These are phyloP conservation scores for Zaprionus lineosus DNA, from an alignment of 2,888 invertebrate species.

Conservation along the genomic window DNA sequence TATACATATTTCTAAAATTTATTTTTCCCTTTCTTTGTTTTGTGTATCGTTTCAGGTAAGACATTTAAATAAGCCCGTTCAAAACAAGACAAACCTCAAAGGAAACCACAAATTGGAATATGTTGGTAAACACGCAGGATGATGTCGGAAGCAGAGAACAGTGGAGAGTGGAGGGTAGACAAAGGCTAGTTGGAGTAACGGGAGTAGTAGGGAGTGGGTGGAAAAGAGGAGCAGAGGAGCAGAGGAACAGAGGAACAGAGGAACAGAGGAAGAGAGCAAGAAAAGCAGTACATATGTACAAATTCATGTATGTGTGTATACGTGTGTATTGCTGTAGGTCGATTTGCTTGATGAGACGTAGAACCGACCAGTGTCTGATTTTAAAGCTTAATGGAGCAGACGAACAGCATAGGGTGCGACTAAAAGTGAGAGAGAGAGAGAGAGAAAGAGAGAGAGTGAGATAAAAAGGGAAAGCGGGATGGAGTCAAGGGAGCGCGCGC, in stretches of 20 bases:
- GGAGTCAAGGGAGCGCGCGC: background rate
- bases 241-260: background rate
- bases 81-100: conserved; percentile 11
- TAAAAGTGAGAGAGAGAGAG: background rate
- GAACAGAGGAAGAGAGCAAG: background rate
- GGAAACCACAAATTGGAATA: conserved; percentile 30
- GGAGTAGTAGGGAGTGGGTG: background rate
- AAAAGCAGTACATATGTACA: conserved; percentile 1
- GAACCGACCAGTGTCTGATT: conserved; percentile 25
- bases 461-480: background rate
- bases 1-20: conserved; percentile 16
- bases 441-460: background rate
- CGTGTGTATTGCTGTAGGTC: conserved; percentile 45
- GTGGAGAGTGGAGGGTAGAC: no score
- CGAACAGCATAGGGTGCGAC: no score
- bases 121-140: background rate
- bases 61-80: conserved; percentile 30
- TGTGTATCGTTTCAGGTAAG: conserved; percentile 60
- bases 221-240: background rate
- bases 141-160: background rate
- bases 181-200: conserved; percentile 5
- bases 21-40: conserved; percentile 4
- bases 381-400: conserved; percentile 46
- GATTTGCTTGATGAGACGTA: conserved; percentile 51
- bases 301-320: background rate